Evolutionary conservation across 2,797 vertebrate genomes (phyloP), one percentile per base, ranked within the genome.

Genomic region (Acropternis orthonyx): DNA sequence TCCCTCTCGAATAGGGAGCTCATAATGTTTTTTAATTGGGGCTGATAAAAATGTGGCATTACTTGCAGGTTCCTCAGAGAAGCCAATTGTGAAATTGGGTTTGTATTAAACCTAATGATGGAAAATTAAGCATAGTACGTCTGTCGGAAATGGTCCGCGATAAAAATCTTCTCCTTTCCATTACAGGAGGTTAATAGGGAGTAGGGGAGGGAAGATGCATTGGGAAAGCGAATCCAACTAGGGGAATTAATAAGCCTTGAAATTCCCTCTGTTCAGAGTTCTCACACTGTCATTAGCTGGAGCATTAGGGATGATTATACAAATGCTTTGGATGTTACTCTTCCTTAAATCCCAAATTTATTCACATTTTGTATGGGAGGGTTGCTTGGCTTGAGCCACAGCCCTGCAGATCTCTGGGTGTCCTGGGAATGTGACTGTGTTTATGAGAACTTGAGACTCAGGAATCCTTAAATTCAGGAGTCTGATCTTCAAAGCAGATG

Each of bases 211-310:
- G 93, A 96, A 95, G 96, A 97, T 96, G 83, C 96, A 82, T 77
- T 91, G 95, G 94, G 92, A 96, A 97, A 97, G 89, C 3, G 65
- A 97, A 97, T 97, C 91, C 96, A 97, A 94, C 97, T 94, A 97
- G 95, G 86, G 93, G 94, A 97, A 97, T 98, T 98, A 98, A 98
- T 98, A 98, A 96, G 97, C 97, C 97, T 98, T 98, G 97, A 97
- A 97, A 98, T 97, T 97, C 97, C 97, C 96, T 97, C 95, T 97
- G 96, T 97, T 97, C 96, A 30, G 62, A 97, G 95, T 96, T 96
- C 96, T 97, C 84, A 85, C 72, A 96, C 80, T 94, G 88, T 97
- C 97, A 97, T 98, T 98, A 98, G 95, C 82, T 3, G 41, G 74
- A 61, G 92, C 96, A 83, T 95, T 97, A 96, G 87, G 85, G 91